Evolutionary conservation across 2,113 vertebrate species (phyloP).

Genomic region (Chamaea fasciata): DNA sequence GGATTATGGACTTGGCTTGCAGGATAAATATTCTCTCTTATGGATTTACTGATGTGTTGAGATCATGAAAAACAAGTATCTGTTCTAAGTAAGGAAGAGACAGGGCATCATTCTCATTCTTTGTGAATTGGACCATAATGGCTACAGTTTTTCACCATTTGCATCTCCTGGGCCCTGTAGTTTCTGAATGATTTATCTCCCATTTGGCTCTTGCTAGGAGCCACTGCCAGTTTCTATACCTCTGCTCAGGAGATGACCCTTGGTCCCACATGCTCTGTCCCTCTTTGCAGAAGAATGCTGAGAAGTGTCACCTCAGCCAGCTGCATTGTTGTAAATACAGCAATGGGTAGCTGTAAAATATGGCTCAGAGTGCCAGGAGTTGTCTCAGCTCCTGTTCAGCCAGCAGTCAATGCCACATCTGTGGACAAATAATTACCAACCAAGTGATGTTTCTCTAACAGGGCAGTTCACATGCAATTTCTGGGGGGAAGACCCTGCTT

Average conservation of each 20-base stretch:
- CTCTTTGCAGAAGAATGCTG: background rate
- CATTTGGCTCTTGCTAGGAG: background rate
- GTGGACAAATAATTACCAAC: background rate
- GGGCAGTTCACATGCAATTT: background rate
- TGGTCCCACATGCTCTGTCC: background rate
- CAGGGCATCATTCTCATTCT: background rate
- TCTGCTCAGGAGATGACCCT: background rate
- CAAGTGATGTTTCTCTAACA: background rate
- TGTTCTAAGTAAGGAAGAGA: background rate
- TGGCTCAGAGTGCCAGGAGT: background rate
- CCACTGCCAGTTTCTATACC: background rate
- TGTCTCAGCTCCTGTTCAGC: background rate
- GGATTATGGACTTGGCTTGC: background rate
- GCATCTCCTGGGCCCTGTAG: background rate
- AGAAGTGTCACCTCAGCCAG: background rate
- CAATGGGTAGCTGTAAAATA: background rate
- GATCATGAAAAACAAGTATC: background rate
- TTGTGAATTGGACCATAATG: background rate
- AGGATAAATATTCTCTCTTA: background rate
- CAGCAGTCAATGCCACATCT: background rate
- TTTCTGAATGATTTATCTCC: background rate
- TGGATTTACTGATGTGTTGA: background rate
- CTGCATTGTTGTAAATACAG: background rate
- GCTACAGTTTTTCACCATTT: background rate
- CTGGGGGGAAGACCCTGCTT: background rate